Percentiles rank a stretch among this genome's conserved stretches.
These are phyloP conservation scores for Mamestra brassicae DNA, from an alignment of 2,888 invertebrate genomes.

Conservation along the genomic window DNA sequence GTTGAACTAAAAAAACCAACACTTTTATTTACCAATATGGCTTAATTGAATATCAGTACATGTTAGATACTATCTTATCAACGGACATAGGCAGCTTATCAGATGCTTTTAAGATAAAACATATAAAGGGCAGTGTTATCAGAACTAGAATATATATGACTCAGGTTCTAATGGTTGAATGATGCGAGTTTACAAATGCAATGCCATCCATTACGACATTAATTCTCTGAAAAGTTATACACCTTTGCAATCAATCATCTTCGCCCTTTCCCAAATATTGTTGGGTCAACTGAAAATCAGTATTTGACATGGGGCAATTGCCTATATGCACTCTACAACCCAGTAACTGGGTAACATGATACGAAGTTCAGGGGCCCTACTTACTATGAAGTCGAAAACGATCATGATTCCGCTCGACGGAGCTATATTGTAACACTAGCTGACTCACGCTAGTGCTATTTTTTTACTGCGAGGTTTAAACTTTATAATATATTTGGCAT, in stretches of 20 bases:
- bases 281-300: too few species aligned
- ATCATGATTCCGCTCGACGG: too few species aligned
- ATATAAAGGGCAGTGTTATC: conserved; percentile 39
- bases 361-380: too few species aligned
- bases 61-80: conserved; percentile 49
- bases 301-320: not conserved
- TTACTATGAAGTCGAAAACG: too few species aligned
- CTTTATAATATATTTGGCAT: too few species aligned
- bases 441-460: too few species aligned
- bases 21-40: conserved; percentile 1
- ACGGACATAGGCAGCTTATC: conserved; percentile 50
- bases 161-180: conserved; percentile 21
- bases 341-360: too few species aligned
- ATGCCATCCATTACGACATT: not conserved
- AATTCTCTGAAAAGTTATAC: not conserved
- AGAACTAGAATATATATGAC: conserved; percentile 1
- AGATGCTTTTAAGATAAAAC: conserved; percentile 61
- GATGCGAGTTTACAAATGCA: conserved; percentile 22
- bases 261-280: too few species aligned
- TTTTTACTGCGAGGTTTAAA: too few species aligned
- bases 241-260: too few species aligned
- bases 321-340: too few species aligned
- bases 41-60: conserved; percentile 38
- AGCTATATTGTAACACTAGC: too few species aligned
- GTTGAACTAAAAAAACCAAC: not conserved